Base-by-base conservation (phyloP, 2,113 vertebrate species). In the Cynoglossus semilaevis region DNA sequence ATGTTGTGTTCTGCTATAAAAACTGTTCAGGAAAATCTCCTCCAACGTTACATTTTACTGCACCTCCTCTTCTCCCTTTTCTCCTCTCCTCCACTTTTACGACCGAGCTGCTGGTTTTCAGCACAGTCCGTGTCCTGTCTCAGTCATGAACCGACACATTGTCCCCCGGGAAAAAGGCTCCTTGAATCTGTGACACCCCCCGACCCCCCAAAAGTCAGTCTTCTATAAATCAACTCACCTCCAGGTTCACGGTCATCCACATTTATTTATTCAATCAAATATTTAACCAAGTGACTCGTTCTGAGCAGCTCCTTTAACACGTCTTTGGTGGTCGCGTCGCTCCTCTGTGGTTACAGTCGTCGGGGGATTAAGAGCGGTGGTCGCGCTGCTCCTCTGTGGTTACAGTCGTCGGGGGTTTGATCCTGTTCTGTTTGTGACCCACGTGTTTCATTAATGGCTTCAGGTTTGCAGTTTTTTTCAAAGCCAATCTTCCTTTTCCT, bases 111-210 rank as follows among this genome's bases (percentile, higher is more conserved):
- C 63, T 74, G 74, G 43, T 51, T 15, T 61, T 38, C 45, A 76
- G 70, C 78, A 76, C 84, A 85, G 81, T 73, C 71, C 58, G 49
- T 62, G 77, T 75, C 84, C 82, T 87, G 85, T 87, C 76, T 81
- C 59, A 29, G 68, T 58, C 72, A 85, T 85, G 84, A 90, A 87
- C 69, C 69, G 70, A 80, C 54, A 83, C 79, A 80, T 82, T 90
- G 87, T 87, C 77, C 78, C 76, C 52, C 8, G 13, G 1, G 52
- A 68, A 72, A 64, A 66, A 76, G 72, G 43, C 72, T 67, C 72
- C 13, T 41, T 72, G 63, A 63, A 68, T 67, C 71, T 48, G 58
- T 12, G 51, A 74, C 18, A 53, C 55, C 63, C 34, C 55, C 50
- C 18, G 3, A 2, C 29, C 19, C 8, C 18, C 17, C 11, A 18